phyloP scores from a whole-genome alignment of 2,888 invertebrate genomes.

The Xylota sylvarum region DNA sequence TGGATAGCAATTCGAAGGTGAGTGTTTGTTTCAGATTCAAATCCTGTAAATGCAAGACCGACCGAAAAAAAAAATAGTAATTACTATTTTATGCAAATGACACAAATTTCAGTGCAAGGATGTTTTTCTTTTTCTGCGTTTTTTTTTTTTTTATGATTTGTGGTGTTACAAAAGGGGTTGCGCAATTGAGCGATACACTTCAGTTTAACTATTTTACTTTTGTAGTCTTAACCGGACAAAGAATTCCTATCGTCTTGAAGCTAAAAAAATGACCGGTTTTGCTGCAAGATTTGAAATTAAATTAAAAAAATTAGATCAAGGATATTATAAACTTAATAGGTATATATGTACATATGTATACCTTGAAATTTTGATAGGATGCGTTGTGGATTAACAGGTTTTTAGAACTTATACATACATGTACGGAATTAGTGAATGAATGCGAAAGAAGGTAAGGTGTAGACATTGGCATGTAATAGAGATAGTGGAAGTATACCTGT shows the following conservation, averaged over 20 bases:
- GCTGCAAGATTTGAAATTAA: neutral
- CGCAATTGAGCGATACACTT: constrained; percentile 34
- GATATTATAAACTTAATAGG: neutral
- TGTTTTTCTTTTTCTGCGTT: constrained; percentile 33
- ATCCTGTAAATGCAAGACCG: constrained; percentile 61
- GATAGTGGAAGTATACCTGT: no score
- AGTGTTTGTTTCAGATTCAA: constrained; percentile 67
- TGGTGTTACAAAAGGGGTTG: constrained; percentile 36
- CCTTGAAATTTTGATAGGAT: constrained; percentile 2
- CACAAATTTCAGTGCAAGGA: constrained; percentile 44
- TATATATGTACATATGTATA: no score
- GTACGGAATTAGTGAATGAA: no score
- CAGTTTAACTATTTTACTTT: constrained; percentile 7
- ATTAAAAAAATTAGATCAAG: neutral
- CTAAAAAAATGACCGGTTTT: neutral
- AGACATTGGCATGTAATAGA: no score
- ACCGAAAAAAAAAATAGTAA: constrained; percentile 67
- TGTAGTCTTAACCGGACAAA: neutral
- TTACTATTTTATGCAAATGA: constrained; percentile 79
- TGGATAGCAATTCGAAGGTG: constrained; percentile 34
- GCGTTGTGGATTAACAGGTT: neutral
- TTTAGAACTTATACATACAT: neutral
- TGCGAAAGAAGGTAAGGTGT: no score
- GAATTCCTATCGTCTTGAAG: neutral
- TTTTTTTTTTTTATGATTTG: constrained; percentile 31